Conservation (phyloP, 2,797 vertebrate genomes). For the Gymnodraco acuticeps region DNA sequence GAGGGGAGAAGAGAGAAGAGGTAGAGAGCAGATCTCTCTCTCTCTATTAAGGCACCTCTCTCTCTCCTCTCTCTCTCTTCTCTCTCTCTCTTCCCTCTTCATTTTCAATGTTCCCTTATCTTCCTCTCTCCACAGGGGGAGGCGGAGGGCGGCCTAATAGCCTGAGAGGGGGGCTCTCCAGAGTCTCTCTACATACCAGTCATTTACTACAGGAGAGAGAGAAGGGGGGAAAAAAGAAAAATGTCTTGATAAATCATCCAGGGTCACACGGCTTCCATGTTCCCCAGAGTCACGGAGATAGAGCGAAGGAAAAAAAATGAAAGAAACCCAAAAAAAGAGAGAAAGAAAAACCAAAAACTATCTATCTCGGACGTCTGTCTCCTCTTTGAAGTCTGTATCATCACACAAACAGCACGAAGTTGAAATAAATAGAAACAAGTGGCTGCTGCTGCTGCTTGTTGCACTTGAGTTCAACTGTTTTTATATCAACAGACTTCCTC, state of each 20-base stretch:
- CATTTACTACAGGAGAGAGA: slow-evolving; percentile 64
- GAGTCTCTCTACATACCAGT: slow-evolving; percentile 75
- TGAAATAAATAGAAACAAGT: slow-evolving; percentile 68
- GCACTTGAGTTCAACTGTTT: slow-evolving; percentile 20
- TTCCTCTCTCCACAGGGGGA: slow-evolving; percentile 57
- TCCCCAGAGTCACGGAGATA: slow-evolving; percentile 55
- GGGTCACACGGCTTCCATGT: slow-evolving; percentile 73
- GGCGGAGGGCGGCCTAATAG: slow-evolving; percentile 76
- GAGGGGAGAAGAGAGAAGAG: too few species aligned
- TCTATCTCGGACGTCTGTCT: slow-evolving; percentile 25
- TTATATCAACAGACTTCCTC: slow-evolving; percentile 8
- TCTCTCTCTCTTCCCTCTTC: too few species aligned
- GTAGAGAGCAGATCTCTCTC: too few species aligned
- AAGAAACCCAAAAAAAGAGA: slow-evolving; percentile 34
- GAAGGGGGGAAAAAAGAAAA: slow-evolving; percentile 23
- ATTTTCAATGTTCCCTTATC: too few species aligned
- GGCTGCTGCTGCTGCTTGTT: slow-evolving; percentile 34
- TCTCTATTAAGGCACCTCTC: too few species aligned
- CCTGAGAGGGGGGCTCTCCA: slow-evolving; percentile 52
- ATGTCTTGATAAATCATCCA: slow-evolving; percentile 70
- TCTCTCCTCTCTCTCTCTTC: too few species aligned
- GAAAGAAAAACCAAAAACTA: slow-evolving; percentile 26
- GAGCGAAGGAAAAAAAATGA: background rate
- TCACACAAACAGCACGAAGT: slow-evolving; percentile 43
- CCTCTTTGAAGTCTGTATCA: slow-evolving; percentile 60